These are phyloP conservation scores for Melanerpes aurifrons DNA, from an alignment of 2,113 vertebrate species.

Conservation along the genomic window DNA sequence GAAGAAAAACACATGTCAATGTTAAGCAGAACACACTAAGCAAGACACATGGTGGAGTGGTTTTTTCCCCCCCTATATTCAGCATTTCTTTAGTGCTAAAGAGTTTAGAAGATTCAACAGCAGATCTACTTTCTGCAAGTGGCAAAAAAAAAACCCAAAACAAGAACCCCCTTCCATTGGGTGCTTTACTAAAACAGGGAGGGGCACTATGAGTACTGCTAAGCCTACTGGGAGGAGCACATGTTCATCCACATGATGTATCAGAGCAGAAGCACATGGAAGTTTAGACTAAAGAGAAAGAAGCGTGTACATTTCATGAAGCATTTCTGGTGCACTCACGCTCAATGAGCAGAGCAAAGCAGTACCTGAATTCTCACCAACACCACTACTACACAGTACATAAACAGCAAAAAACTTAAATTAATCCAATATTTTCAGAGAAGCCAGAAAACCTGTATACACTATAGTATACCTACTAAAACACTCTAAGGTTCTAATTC, in stretches of 20 bases:
- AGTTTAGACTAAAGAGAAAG: neutral
- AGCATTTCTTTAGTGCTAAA: neutral
- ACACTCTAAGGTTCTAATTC: neutral
- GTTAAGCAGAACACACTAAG: neutral
- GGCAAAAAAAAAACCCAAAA: neutral
- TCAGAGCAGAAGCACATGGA: neutral
- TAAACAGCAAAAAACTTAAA: neutral
- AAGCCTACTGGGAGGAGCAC: neutral
- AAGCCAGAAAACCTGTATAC: neutral
- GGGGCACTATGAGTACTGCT: neutral
- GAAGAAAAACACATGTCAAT: slow-evolving; percentile 7
- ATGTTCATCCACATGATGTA: accelerated
- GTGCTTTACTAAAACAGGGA: neutral
- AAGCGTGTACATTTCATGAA: neutral
- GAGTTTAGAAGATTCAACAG: neutral
- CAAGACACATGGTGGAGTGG: neutral
- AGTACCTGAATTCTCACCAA: neutral
- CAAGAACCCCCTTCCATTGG: neutral
- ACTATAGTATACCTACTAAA: neutral
- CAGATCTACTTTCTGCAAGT: neutral
- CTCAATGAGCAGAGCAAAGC: neutral
- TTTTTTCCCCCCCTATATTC: neutral
- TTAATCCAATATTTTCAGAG: neutral
- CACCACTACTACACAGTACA: neutral
- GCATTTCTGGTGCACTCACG: neutral